Base-by-base conservation (phyloP, 92 coral and sea anemone genomes). In the Micromussa lordhowensis region DNA sequence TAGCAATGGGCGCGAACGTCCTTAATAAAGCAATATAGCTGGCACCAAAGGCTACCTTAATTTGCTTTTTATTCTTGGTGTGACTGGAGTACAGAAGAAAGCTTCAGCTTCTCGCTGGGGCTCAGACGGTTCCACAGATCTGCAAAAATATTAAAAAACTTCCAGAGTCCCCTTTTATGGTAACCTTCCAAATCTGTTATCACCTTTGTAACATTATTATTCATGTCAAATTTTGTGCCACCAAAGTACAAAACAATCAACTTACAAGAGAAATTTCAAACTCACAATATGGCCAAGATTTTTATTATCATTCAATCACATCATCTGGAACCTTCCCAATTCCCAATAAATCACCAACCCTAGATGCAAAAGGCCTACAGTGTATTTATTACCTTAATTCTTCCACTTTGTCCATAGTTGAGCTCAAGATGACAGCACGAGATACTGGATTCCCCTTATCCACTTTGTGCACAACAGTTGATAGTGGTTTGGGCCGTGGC, bases 401-500 rank as follows among this genome's bases (percentile, higher is more conserved):
- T 11, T 91, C 92, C 40, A 97, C 96, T 85, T 97, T 96, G 24
- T 94, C 96, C 96, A 97, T 91, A 32, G 93, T 93, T 49, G 99
- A 93, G 61, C 90, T 97, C 71, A 97, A 80, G 34, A 96, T 90
- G 82, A 94, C 94, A 29, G 99, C 92, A 82, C 92, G 98, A 18
- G 98, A 90, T 55, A 97, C 88, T 19, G 98, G 96, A 28, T 94
- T 93, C 51, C 95, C 90, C 58, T 93, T 85, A 51, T 91, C 93
- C 53, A 91, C 93, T n/a, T 87, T 93, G 71, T 96, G 94, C 10
- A 96, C 93, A 12, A 97, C 96, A 51, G 99, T 97, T 55, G 99
- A 96, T 40, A 97, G 94, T 30, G 99, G 99, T 90, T 90, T 93
- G 48, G 99, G 98, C 4, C 99, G 89, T 59, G 98, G 93, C 58